Percentiles rank a stretch among this genome's conserved stretches.
phyloP scores from a whole-genome alignment of 2,113 vertebrate species.

The Vulpes vulpes region DNA sequence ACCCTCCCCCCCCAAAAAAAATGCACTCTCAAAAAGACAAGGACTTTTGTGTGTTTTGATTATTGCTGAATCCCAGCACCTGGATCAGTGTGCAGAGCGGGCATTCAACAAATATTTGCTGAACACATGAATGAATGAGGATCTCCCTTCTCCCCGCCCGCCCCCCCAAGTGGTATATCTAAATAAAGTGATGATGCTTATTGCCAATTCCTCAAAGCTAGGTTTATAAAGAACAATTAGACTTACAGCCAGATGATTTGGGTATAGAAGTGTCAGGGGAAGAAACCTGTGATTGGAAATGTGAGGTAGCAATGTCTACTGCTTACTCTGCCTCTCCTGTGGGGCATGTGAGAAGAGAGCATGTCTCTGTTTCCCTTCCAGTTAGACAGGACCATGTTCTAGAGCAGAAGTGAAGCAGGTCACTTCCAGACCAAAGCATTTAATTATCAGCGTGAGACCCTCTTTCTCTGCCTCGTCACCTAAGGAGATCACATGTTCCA shows the following conservation, averaged over 20 bases:
- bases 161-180: neutral
- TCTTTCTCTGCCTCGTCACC: neutral
- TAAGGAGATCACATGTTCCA: neutral
- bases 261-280: neutral
- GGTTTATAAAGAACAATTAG: neutral
- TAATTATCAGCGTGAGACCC: neutral
- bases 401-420: neutral
- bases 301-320: neutral
- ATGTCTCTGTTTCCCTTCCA: neutral
- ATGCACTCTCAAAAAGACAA: neutral
- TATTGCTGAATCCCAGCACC: neutral
- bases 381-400: neutral
- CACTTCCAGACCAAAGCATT: neutral
- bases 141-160: neutral
- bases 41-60: neutral
- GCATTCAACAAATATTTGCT: neutral
- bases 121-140: neutral
- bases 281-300: neutral
- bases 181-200: neutral
- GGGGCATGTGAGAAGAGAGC: too few species aligned
- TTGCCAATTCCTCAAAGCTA: neutral
- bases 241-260: neutral
- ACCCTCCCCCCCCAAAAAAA: neutral
- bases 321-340: neutral
- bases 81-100: neutral